Evolutionary conservation across 2,797 vertebrate genomes (phyloP), one percentile per base, ranked within the genome.

Genomic region (Spinibarbus caldwelli): DNA sequence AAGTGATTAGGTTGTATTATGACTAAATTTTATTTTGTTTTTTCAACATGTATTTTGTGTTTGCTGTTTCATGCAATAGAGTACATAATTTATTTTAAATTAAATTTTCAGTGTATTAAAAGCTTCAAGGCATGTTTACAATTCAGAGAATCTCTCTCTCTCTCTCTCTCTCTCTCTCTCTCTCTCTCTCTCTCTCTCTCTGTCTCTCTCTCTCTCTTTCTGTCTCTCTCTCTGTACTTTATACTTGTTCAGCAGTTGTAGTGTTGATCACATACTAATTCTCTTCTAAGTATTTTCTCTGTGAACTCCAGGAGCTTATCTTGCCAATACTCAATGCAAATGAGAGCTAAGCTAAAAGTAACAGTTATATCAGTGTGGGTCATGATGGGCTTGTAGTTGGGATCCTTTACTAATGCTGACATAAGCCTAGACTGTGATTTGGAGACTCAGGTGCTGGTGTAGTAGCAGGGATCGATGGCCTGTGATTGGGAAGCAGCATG

Each of bases 401-500:
- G 82, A 85, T 90, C 87, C 68, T 68, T 71, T 87, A 85, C 91
- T 91, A 87, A 88, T 93, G 91, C 90, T 92, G 91, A 92, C 86
- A 83, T 80, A 91, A 93, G 91, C 89, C 71, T 5, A 85, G 54
- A n/a, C 70, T 83, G 77, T 91, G 91, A 92, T 87, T 78, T 89
- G 93, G 81, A 88, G 87, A 78, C 85, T 83, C 6, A 1, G 47
- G 71, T 83, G 85, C 75, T 83, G 83, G 78, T 85, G 72, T 87
- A 91, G 79, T 87, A 76, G 86, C 71, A 85, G 71, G 86, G 89
- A 92, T 93, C 90, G 17, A 92, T 93, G 90, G 84, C 84, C 57
- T 66, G 85, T 89, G 88, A 90, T 90, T 52, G 86, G 59, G 29
- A 80, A 66, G 52, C 64, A 78, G 67, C 14, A 2, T 31, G 85